Conservation (phyloP, 2,797 vertebrate species). For the Chromobotia macracanthus region DNA sequence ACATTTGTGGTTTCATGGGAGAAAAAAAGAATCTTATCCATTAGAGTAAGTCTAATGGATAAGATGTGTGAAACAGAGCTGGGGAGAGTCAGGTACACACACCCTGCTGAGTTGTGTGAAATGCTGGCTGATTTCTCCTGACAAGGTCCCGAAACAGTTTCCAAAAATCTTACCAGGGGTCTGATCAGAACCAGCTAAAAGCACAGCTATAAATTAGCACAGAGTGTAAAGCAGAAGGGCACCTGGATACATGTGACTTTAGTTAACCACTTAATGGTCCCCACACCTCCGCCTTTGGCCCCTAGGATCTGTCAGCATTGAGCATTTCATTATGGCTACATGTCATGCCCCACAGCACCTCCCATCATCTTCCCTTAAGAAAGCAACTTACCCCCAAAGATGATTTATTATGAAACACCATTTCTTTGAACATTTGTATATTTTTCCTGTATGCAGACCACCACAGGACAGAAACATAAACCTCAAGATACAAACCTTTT, state of each 20-base stretch:
- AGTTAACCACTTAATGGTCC: constrained; percentile 64
- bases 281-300: constrained; percentile 32
- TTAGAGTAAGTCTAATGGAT: not conserved
- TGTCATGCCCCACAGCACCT: constrained; percentile 18
- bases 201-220: constrained; percentile 68
- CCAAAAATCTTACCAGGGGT: constrained; percentile 67
- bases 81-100: constrained; percentile 52
- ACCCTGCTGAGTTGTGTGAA: constrained; percentile 66
- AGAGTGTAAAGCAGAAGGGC: constrained; percentile 61
- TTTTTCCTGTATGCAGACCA: constrained; percentile 63
- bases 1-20: constrained; percentile 1
- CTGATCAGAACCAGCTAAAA: constrained; percentile 77
- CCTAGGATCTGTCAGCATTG: constrained; percentile 22
- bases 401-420: constrained; percentile 62
- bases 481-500: constrained; percentile 46
- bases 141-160: constrained; percentile 76
- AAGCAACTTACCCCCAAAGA: constrained; percentile 35
- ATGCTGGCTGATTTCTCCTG: constrained; percentile 67
- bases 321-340: constrained; percentile 34
- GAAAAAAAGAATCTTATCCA: constrained; percentile 33
- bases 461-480: constrained; percentile 57
- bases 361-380: not conserved
- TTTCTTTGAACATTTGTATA: constrained; percentile 56
- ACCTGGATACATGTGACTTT: constrained; percentile 67
- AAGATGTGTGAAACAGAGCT: not conserved